Conservation (phyloP, 2,113 vertebrate species). For the Benthochromis sp. region DNA sequence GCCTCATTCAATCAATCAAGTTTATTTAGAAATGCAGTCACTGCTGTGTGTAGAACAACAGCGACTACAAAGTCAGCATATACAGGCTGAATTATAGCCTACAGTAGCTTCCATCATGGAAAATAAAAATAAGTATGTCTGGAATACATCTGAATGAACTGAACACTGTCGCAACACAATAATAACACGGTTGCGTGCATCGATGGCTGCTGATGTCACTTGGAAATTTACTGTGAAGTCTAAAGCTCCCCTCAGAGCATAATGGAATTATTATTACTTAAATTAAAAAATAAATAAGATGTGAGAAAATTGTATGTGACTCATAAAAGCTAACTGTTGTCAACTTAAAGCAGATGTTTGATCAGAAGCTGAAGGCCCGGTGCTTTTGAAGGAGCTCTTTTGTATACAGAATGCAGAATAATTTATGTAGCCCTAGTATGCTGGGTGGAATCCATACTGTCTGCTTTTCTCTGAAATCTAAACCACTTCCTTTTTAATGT, state of each 20-base stretch:
- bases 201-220: constrained; percentile 17
- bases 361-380: background rate
- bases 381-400: background rate
- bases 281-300: background rate
- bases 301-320: constrained; percentile 1
- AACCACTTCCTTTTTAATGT: constrained; percentile 9
- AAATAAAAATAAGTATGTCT: background rate
- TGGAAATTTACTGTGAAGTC: constrained; percentile 25
- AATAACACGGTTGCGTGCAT: constrained; percentile 2
- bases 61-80: background rate
- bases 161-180: background rate
- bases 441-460: constrained; percentile 12
- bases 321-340: background rate
- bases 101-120: background rate
- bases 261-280: background rate
- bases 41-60: background rate
- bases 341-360: constrained; percentile 35
- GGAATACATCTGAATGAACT: background rate
- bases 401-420: background rate
- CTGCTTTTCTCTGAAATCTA: background rate
- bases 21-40: constrained; percentile 7
- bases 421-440: background rate
- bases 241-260: background rate
- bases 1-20: constrained; percentile 18
- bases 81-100: background rate